These are phyloP conservation scores for Drosophila setosimentum DNA, from an alignment of 2,888 invertebrate genomes.

Conservation along the genomic window DNA sequence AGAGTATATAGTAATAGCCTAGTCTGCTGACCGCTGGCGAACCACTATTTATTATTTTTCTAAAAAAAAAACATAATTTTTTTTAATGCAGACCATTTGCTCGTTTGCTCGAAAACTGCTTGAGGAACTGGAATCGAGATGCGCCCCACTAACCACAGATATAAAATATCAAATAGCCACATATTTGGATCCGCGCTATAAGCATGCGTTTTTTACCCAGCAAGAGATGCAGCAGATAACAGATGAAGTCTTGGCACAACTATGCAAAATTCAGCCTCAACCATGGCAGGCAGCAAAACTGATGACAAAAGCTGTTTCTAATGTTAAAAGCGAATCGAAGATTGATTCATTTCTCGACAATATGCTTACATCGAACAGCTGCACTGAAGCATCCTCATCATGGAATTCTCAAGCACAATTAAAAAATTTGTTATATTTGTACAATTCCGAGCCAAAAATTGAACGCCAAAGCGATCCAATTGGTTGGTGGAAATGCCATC, in stretches of 20 bases:
- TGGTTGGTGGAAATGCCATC: constrained; percentile 58
- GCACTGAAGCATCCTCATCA: constrained; percentile 14
- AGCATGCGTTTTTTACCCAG: constrained; percentile 63
- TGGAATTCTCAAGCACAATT: constrained; percentile 43
- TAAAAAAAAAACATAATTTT: background rate
- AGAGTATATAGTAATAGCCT: background rate
- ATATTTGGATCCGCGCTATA: constrained; percentile 65
- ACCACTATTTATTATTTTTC: background rate
- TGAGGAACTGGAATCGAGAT: constrained; percentile 57
- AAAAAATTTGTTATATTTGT: constrained; percentile 59
- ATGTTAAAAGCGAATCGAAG: constrained; percentile 54
- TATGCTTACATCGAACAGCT: constrained; percentile 43
- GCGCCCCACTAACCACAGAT: constrained; percentile 40
- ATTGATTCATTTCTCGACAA: constrained; percentile 63
- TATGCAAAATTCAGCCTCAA: constrained; percentile 17
- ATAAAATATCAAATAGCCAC: constrained; percentile 63
- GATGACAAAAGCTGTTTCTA: constrained; percentile 29
- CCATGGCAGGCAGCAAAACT: constrained; percentile 33
- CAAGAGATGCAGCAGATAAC: constrained; percentile 58
- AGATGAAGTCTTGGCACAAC: constrained; percentile 47
- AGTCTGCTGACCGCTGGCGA: no score
- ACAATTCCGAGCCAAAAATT: constrained; percentile 61
- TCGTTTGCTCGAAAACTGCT: constrained; percentile 59
- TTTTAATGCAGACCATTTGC: constrained; percentile 48
- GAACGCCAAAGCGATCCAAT: constrained; percentile 61